These are phyloP conservation scores for Heloderma charlesbogerti DNA, from an alignment of 2,113 vertebrate species.

Conservation along the genomic window DNA sequence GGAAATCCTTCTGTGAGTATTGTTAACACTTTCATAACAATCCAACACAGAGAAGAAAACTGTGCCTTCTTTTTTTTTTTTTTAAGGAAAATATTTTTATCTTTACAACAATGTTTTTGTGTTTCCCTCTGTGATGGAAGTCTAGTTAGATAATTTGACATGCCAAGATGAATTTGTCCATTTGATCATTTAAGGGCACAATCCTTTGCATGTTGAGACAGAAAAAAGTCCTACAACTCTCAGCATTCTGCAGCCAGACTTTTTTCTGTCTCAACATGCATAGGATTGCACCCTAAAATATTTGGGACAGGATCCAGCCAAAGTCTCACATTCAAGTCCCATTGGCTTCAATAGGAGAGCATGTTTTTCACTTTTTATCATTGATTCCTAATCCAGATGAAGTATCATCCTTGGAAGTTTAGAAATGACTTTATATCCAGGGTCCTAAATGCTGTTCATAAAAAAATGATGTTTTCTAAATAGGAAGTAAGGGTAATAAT, in stretches of 20 bases:
- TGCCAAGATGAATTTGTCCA: background rate
- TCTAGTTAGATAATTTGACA: background rate
- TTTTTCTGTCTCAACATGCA: no score
- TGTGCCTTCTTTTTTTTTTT: background rate
- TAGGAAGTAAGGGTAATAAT: background rate
- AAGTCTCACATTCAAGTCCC: background rate
- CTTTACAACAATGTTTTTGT: background rate
- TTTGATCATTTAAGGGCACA: no score
- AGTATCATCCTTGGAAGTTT: conserved; percentile 16
- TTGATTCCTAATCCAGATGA: conserved; percentile 8
- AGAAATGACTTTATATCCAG: conserved; percentile 10
- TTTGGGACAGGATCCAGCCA: background rate
- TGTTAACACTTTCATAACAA: conserved; percentile 23
- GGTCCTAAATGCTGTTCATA: conserved; percentile 14
- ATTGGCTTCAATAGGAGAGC: background rate
- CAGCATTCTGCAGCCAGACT: no score
- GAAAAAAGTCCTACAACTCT: no score
- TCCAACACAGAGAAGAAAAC: conserved; percentile 14
- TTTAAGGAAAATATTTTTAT: background rate
- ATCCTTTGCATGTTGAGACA: no score
- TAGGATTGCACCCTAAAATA: background rate
- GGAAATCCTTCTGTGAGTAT: no score
- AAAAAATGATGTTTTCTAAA: conserved; percentile 20
- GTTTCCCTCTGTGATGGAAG: background rate
- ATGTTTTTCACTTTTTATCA: background rate